A percentile compares a stretch with the other conserved stretches of the same genome.
These are phyloP conservation scores for Merops nubicus DNA, from an alignment of 2,113 vertebrate species.

Conservation along the genomic window DNA sequence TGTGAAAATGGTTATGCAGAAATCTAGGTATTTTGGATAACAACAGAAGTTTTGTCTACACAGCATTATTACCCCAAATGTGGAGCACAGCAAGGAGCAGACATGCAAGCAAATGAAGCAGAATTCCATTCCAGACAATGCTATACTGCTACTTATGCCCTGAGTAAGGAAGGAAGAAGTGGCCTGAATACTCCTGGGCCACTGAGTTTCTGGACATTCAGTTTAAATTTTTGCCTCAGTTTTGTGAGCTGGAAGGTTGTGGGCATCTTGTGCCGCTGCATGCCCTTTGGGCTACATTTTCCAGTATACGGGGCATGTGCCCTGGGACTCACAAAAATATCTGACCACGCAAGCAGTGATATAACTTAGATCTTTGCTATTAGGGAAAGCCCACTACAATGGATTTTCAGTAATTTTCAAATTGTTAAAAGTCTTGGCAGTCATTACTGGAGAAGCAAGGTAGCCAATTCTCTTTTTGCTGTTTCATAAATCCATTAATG, in stretches of 20 bases:
- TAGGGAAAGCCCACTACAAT: neutral
- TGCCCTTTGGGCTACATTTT: neutral
- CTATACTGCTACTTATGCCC: neutral
- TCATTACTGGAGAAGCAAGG: neutral
- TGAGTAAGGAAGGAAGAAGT: neutral
- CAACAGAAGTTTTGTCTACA: neutral
- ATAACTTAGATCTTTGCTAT: neutral
- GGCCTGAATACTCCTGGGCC: neutral
- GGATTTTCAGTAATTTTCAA: neutral
- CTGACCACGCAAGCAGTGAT: neutral
- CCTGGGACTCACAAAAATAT: neutral
- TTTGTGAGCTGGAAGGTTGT: neutral
- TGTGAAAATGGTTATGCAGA: neutral
- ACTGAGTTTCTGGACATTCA: neutral
- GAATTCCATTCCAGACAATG: neutral
- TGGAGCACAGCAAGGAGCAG: neutral
- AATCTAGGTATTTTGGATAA: neutral
- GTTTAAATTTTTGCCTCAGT: neutral
- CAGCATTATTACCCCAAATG: neutral
- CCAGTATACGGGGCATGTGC: neutral
- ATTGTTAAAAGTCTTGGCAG: neutral
- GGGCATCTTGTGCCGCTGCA: neutral
- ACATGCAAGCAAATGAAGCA: neutral
- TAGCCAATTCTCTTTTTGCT: neutral
- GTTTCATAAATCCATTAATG: neutral